A percentile compares a stretch with the other conserved stretches of the same genome.
These are phyloP conservation scores for Synergus gifuensis DNA, from an alignment of 2,888 invertebrate genomes.

Conservation along the genomic window DNA sequence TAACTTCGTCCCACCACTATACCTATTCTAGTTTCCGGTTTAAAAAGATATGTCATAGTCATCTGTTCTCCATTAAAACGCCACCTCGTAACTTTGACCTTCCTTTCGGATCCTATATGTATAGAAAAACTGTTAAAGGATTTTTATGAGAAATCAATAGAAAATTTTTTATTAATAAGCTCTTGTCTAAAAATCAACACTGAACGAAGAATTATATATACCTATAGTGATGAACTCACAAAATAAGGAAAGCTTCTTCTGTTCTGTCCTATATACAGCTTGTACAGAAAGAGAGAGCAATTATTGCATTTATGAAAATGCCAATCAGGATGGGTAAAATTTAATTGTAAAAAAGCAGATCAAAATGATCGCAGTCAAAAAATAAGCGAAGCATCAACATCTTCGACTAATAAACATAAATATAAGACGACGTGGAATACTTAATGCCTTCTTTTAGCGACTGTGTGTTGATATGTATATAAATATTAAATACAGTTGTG, in stretches of 20 bases:
- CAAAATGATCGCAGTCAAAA: not conserved
- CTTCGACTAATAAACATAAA: not conserved
- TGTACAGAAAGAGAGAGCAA: not conserved
- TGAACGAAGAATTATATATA: no score
- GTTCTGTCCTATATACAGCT: not conserved
- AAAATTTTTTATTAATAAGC: constrained; percentile 66
- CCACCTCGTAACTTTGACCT: no score
- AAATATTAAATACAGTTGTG: not conserved
- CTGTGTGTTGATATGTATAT: not conserved
- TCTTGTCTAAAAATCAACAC: not conserved
- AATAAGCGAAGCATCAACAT: not conserved
- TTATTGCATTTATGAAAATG: not conserved
- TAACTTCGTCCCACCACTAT: constrained; percentile 48
- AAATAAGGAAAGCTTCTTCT: not conserved
- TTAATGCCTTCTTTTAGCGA: not conserved
- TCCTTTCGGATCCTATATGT: no score
- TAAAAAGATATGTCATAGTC: constrained; percentile 4
- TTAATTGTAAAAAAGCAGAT: not conserved
- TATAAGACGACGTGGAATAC: not conserved
- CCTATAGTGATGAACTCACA: constrained; percentile 20
- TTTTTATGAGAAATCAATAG: no score
- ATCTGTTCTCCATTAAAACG: no score
- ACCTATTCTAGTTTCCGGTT: constrained; percentile 33
- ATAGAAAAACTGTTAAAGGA: no score
- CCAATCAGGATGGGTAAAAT: not conserved